A percentile compares a stretch with the other conserved stretches of the same genome.
Conservation (phyloP, 2,113 vertebrate genomes). For the Tiliqua scincoides region DNA sequence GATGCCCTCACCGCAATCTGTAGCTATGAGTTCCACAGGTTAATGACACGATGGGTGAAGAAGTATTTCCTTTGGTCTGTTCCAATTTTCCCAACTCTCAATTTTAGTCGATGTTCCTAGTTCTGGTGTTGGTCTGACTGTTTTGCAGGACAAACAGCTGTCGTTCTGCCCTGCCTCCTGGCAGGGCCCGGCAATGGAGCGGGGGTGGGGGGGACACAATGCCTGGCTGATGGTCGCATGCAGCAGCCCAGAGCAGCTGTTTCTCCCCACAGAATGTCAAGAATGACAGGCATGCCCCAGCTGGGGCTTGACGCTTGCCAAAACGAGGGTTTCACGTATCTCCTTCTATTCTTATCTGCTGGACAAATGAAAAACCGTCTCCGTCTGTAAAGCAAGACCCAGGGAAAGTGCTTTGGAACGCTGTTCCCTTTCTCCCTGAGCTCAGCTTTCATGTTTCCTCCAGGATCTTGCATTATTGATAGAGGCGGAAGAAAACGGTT, state of each 20-base stretch:
- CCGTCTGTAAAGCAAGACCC: rapidly evolving
- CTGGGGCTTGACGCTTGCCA: rapidly evolving
- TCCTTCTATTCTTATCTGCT: neutral
- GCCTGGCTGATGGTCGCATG: neutral
- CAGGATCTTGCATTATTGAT: neutral
- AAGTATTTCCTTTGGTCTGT: too few species aligned
- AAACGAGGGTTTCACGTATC: neutral
- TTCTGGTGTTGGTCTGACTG: too few species aligned
- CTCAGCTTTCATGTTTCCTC: rapidly evolving
- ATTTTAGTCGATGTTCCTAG: too few species aligned
- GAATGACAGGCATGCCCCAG: neutral
- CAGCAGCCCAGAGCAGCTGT: neutral
- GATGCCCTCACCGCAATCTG: too few species aligned
- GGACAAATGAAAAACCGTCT: neutral
- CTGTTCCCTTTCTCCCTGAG: rapidly evolving
- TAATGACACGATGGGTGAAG: too few species aligned
- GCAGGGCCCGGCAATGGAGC: neutral
- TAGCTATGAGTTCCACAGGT: too few species aligned
- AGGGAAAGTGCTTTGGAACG: rapidly evolving
- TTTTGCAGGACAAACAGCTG: neutral
- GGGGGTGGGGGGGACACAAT: neutral
- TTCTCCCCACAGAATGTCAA: rapidly evolving
- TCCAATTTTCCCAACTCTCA: too few species aligned
- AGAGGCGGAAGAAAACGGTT: too few species aligned
- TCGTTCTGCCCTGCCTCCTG: too few species aligned